These are phyloP conservation scores for Ariolimax columbianus DNA, from an alignment of 2,888 invertebrate genomes.

Conservation along the genomic window DNA sequence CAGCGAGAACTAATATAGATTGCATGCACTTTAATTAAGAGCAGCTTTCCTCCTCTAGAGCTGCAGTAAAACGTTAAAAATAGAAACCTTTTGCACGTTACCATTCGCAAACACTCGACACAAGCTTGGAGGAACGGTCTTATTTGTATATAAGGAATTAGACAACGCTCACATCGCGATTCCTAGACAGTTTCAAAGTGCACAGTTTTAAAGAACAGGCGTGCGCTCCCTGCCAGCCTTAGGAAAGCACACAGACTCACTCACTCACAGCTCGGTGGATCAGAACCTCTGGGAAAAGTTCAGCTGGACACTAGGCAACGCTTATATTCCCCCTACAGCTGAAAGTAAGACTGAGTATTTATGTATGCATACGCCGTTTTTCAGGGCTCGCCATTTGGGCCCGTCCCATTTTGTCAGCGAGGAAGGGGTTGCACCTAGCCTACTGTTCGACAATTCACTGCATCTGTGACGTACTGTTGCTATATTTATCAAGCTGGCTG, in stretches of 20 bases:
- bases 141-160: slow-evolving; percentile 12
- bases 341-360: background rate
- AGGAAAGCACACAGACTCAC: slow-evolving; percentile 11
- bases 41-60: background rate
- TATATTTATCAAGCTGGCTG: background rate
- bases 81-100: slow-evolving; percentile 4
- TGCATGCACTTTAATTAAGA: background rate
- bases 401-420: slow-evolving; percentile 15
- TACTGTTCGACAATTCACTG: background rate
- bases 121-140: background rate
- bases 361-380: background rate
- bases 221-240: background rate
- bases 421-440: background rate
- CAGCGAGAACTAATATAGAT: background rate
- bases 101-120: background rate
- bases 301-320: too few species aligned
- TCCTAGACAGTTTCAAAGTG: background rate
- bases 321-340: background rate
- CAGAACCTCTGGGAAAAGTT: background rate
- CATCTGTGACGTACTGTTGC: background rate
- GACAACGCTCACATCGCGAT: background rate
- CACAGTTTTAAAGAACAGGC: background rate
- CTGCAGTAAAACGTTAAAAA: background rate
- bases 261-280: background rate
- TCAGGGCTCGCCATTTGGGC: background rate